Evolutionary conservation across 2,113 vertebrate genomes (phyloP).

Genomic region (Bambusicola thoracicus): DNA sequence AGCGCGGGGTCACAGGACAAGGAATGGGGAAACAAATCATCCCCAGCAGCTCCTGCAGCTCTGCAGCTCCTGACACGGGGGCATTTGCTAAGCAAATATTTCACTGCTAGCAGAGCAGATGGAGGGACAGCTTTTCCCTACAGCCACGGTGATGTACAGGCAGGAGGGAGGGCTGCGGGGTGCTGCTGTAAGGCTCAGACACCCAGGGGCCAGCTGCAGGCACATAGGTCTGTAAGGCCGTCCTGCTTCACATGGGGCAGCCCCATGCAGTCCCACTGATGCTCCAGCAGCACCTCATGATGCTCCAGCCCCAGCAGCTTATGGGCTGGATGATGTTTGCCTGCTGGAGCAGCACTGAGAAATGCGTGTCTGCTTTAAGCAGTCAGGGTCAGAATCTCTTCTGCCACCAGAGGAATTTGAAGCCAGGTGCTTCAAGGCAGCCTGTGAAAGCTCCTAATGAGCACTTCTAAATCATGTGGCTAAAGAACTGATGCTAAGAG

Average conservation of each 20-base stretch:
- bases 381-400: background rate
- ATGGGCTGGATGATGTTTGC: background rate
- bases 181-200: no score
- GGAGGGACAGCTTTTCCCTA: background rate
- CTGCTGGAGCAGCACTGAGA: background rate
- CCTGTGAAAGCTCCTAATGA: background rate
- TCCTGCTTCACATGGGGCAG: no score
- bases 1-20: background rate
- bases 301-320: background rate
- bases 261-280: background rate
- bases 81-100: constrained; percentile 22
- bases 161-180: background rate
- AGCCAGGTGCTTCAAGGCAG: background rate
- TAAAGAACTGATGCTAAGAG: background rate
- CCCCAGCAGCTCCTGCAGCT: background rate
- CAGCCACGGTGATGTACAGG: background rate
- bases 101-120: background rate
- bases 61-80: background rate
- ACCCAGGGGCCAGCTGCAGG: no score
- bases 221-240: no score
- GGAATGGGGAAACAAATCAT: background rate
- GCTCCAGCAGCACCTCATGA: no score
- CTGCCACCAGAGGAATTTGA: background rate
- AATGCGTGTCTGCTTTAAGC: background rate
- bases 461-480: background rate